Evolutionary conservation across 64 coral and sea anemone species (phyloP).

Genomic region (Montipora foliosa): DNA sequence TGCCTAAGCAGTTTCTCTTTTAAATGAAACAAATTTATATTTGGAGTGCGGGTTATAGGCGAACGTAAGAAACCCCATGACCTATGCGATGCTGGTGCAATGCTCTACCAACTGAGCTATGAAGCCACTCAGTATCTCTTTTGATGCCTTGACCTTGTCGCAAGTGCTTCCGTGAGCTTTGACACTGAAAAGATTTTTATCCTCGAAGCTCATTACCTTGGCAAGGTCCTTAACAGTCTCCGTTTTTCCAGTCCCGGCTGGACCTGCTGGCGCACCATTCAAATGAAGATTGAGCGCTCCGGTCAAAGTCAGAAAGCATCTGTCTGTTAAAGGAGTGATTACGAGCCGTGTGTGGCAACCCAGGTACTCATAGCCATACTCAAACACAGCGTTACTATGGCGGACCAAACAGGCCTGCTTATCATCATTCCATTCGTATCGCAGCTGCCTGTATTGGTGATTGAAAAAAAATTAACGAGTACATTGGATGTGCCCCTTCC

Average conservation of each 20-base stretch:
- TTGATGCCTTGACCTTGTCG: too few relatives aligned
- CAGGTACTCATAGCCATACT: slow-evolving; percentile 99
- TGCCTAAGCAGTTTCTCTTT: too few relatives aligned
- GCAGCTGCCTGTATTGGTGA: slow-evolving; percentile 70
- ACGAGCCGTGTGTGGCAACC: slow-evolving; percentile 91
- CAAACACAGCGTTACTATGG: slow-evolving; percentile 89
- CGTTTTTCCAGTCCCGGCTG: slow-evolving; percentile 95
- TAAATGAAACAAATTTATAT: too few relatives aligned
- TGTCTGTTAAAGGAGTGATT: slow-evolving; percentile 95
- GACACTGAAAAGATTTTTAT: background rate
- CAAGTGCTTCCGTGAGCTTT: too few relatives aligned
- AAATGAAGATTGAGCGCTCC: slow-evolving; percentile 92
- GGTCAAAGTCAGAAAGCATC: slow-evolving; percentile 96
- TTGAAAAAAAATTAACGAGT: too few relatives aligned
- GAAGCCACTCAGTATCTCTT: too few relatives aligned
- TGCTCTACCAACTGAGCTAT: too few relatives aligned
- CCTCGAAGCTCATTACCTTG: slow-evolving; percentile 58
- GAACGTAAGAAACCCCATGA: too few relatives aligned
- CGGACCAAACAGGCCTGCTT: slow-evolving; percentile 71
- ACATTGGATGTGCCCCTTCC: too few relatives aligned
- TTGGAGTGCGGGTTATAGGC: too few relatives aligned
- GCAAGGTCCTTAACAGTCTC: slow-evolving; percentile 99
- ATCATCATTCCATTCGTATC: slow-evolving; percentile 93
- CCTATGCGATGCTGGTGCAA: too few relatives aligned
- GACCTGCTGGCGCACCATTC: slow-evolving; percentile 95